Conservation (phyloP, 2,113 vertebrate genomes). For the Marcusenius ussheri region DNA sequence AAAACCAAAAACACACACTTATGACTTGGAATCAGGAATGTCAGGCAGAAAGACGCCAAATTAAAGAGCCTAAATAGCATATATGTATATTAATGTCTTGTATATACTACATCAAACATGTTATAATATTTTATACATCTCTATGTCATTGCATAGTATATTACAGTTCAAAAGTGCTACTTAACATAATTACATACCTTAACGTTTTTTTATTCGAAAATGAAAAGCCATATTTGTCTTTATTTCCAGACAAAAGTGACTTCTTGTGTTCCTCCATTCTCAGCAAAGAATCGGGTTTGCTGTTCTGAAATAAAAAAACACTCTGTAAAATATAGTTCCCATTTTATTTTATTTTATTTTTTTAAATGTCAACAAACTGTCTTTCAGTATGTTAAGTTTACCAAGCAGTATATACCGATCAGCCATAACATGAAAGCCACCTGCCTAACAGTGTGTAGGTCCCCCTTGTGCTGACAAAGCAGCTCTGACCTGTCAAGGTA, state of each 20-base stretch:
- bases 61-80: not conserved
- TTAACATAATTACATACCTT: constrained; percentile 64
- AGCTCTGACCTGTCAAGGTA: not conserved
- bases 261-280: constrained; percentile 98
- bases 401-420: not conserved
- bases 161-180: not conserved
- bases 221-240: constrained; percentile 88
- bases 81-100: not conserved
- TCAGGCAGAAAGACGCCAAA: not conserved
- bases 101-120: not conserved
- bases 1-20: not conserved
- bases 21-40: not conserved
- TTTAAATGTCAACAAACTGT: not conserved
- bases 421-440: not conserved
- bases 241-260: constrained; percentile 68
- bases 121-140: not conserved
- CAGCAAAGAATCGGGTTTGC: constrained; percentile 92
- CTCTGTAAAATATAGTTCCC: not conserved
- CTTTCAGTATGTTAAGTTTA: not conserved
- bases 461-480: not conserved
- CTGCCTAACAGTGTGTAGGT: not conserved
- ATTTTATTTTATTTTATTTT: not conserved
- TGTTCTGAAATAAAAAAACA: constrained; percentile 72
- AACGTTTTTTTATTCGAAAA: constrained; percentile 86
- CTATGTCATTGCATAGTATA: not conserved